A percentile compares a stretch with the other conserved stretches of the same genome.
Conservation (phyloP, 2,888 invertebrate genomes). For the Perithous albicinctus region DNA sequence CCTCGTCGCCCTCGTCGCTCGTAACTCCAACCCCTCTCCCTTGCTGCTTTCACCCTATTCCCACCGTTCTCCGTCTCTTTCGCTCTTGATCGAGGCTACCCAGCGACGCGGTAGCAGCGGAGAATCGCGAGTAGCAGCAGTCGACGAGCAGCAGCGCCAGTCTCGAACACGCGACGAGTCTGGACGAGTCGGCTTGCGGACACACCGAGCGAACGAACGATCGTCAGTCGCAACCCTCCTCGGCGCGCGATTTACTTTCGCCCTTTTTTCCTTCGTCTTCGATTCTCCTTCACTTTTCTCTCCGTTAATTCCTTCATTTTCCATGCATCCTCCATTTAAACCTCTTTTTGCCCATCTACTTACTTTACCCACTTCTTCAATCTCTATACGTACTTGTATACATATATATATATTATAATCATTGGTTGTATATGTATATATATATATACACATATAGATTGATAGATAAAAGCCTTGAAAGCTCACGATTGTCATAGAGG, state of each 20-base stretch:
- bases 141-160: constrained; percentile 65
- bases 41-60: constrained; percentile 38
- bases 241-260: constrained; percentile 30
- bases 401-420: constrained; percentile 9
- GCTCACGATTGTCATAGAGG: not conserved
- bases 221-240: constrained; percentile 21
- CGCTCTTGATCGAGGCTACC: constrained; percentile 37
- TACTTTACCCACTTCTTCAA: constrained; percentile 5
- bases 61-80: constrained; percentile 12
- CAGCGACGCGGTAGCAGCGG: constrained; percentile 37
- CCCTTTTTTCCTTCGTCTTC: constrained; percentile 17
- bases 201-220: constrained; percentile 30
- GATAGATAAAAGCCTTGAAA: constrained; percentile 8
- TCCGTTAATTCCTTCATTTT: not conserved
- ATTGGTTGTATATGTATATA: not conserved
- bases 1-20: constrained; percentile 30
- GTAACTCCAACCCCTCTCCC: constrained; percentile 22
- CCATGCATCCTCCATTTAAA: not conserved
- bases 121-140: constrained; percentile 50
- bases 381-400: constrained; percentile 6
- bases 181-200: constrained; percentile 55
- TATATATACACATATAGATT: not conserved
- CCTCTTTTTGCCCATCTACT: constrained; percentile 15
- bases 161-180: constrained; percentile 64
- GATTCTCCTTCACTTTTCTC: not conserved